Conservation (phyloP, 2,113 vertebrate species). For the Opisthocomus hoazin region DNA sequence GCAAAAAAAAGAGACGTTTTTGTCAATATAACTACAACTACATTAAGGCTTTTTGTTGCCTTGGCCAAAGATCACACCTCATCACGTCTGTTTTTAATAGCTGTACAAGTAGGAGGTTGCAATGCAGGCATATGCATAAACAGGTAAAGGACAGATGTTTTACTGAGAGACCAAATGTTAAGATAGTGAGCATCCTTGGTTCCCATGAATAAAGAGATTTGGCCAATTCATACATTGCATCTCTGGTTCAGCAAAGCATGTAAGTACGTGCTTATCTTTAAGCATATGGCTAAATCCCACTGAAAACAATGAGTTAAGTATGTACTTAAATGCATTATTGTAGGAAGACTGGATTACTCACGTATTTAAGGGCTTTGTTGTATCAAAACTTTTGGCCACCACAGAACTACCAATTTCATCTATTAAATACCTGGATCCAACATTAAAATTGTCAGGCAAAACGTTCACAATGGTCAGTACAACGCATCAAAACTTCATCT, state of each 20-base stretch:
- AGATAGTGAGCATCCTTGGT: neutral
- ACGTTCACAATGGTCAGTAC: neutral
- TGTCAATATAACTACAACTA: neutral
- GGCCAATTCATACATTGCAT: neutral
- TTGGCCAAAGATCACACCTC: neutral
- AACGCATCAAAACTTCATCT: neutral
- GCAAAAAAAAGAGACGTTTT: fast-evolving
- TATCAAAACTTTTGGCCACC: neutral
- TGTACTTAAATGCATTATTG: neutral
- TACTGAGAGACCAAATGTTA: neutral
- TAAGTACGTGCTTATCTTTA: neutral
- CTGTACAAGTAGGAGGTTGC: neutral
- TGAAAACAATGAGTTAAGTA: neutral
- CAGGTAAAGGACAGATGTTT: neutral
- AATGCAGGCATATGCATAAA: neutral
- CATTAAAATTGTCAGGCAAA: neutral
- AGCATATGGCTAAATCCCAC: neutral
- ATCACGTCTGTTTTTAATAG: neutral
- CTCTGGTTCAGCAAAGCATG: neutral
- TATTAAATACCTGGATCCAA: neutral
- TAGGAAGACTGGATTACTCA: neutral
- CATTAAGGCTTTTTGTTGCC: neutral
- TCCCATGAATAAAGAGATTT: neutral
- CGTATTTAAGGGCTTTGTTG: neutral
- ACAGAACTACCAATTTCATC: neutral